A percentile compares a stretch with the other conserved stretches of the same genome.
phyloP scores from a whole-genome alignment of 2,797 vertebrate genomes.

The Chaetophractus vellerosus region DNA sequence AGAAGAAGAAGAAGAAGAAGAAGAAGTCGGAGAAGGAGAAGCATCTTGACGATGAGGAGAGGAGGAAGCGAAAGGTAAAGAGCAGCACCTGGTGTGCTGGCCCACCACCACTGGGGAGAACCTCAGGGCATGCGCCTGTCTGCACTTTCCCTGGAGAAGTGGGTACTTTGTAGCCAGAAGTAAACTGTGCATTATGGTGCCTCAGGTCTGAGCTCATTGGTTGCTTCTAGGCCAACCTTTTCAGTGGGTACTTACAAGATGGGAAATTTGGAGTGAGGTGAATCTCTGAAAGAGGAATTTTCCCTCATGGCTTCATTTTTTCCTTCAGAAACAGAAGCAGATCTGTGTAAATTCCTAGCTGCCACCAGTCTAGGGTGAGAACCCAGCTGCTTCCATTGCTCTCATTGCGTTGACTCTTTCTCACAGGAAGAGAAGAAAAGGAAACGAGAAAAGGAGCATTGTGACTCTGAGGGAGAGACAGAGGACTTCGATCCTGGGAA shows the following conservation, averaged over 20 bases:
- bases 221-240: fast-evolving
- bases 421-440: slow-evolving; percentile 92
- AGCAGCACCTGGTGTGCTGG: too few relatives aligned
- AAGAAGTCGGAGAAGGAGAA: too few relatives aligned
- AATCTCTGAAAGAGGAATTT: not conserved
- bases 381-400: not conserved
- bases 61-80: slow-evolving; percentile 87
- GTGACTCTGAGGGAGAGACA: slow-evolving; percentile 93
- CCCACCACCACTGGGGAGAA: too few relatives aligned
- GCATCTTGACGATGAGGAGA: slow-evolving; percentile 85
- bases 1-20: not conserved
- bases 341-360: not conserved
- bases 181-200: fast-evolving
- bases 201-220: not conserved
- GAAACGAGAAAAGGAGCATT: slow-evolving; percentile 97
- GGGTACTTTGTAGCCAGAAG: fast-evolving
- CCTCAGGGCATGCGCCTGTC: fast-evolving
- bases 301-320: not conserved
- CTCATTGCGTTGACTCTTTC: not conserved
- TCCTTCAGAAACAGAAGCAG: too few relatives aligned
- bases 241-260: too few relatives aligned
- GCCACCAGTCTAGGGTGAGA: not conserved
- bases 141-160: fast-evolving
- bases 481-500: slow-evolving; percentile 94
- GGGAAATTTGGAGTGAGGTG: not conserved